Conservation (phyloP, 2,888 invertebrate species). For the Stegophylla sp. region DNA sequence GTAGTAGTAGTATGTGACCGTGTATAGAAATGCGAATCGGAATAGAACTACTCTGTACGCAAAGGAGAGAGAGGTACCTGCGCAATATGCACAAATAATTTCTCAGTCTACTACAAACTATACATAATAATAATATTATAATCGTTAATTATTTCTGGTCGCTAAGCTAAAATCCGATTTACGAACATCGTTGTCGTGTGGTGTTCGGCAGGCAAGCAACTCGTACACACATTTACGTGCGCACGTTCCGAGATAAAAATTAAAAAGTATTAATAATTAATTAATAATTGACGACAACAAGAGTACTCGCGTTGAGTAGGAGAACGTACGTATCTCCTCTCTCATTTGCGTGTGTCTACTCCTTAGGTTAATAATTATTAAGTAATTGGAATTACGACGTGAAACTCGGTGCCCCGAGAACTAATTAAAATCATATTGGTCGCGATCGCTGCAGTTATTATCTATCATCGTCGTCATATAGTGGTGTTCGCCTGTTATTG, state of each 20-base stretch:
- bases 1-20: neutral
- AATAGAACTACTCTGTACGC: neutral
- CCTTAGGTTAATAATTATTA: neutral
- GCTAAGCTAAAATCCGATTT: slow-evolving; percentile 39
- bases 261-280: neutral
- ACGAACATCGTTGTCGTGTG: slow-evolving; percentile 36
- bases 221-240: neutral
- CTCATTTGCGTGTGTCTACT: no score
- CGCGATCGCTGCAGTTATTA: no score
- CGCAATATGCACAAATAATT: slow-evolving; percentile 33
- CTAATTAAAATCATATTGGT: no score
- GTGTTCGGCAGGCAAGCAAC: no score
- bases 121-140: neutral
- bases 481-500: no score
- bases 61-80: slow-evolving; percentile 31
- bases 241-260: no score
- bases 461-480: no score
- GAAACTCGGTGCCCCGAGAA: neutral
- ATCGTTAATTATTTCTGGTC: slow-evolving; percentile 32
- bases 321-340: no score
- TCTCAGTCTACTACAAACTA: neutral
- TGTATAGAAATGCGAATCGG: slow-evolving; percentile 5
- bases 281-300: neutral
- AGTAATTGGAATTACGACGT: neutral
- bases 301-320: no score